Conservation (phyloP, 2,797 vertebrate genomes). For the Sardinella longiceps region DNA sequence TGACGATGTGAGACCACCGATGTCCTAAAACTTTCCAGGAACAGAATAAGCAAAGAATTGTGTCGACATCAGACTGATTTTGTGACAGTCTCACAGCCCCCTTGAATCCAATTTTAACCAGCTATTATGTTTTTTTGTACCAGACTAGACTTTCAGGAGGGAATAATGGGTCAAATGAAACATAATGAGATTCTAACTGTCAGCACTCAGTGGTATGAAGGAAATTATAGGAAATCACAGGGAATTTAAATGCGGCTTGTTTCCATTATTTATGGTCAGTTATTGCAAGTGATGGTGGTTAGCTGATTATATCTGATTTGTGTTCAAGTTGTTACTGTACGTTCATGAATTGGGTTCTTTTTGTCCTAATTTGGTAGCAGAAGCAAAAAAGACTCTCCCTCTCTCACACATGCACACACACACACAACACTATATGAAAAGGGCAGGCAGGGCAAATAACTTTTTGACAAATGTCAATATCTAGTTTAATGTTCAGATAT, state of each 20-base stretch:
- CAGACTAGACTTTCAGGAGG: slow-evolving; percentile 41
- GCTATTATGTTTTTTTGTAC: slow-evolving; percentile 39
- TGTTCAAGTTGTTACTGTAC: too few relatives aligned
- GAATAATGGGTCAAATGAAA: slow-evolving; percentile 54
- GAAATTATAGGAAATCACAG: slow-evolving; percentile 55
- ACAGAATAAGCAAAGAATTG: slow-evolving; percentile 41
- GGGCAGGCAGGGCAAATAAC: too few relatives aligned
- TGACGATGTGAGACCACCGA: neutral
- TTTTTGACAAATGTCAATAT: too few relatives aligned
- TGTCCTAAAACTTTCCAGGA: slow-evolving; percentile 37
- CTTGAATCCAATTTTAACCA: slow-evolving; percentile 42
- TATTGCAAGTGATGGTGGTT: too few relatives aligned
- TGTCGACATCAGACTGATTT: slow-evolving; percentile 32
- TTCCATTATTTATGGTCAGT: slow-evolving; percentile 41
- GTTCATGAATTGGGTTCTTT: too few relatives aligned
- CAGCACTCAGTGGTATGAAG: slow-evolving; percentile 47
- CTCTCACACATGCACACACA: too few relatives aligned
- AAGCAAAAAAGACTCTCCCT: too few relatives aligned
- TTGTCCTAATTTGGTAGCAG: too few relatives aligned
- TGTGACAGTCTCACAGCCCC: slow-evolving; percentile 23
- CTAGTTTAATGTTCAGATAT: too few relatives aligned
- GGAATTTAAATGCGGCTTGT: slow-evolving; percentile 15
- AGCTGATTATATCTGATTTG: too few relatives aligned
- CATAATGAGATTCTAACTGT: slow-evolving; percentile 49
- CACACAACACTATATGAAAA: too few relatives aligned